phyloP scores from a whole-genome alignment of 2,113 vertebrate species.

The Bettongia penicillata region DNA sequence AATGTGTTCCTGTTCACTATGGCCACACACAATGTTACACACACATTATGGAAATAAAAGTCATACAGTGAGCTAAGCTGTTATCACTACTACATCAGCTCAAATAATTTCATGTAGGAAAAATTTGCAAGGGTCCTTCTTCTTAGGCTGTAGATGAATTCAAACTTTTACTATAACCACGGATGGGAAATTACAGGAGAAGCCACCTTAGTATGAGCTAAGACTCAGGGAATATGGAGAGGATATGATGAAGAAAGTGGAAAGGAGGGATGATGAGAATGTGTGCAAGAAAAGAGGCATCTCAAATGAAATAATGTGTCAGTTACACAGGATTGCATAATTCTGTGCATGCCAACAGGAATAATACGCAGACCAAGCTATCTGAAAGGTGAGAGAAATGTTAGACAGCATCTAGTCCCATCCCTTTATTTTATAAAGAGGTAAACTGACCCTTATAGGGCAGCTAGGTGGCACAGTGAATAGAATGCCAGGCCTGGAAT shows the following conservation, averaged over 20 bases:
- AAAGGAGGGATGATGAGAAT: too few species aligned
- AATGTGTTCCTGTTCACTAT: background rate
- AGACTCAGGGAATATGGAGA: background rate
- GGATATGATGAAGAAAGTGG: too few species aligned
- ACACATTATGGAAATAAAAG: background rate
- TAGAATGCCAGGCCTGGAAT: background rate
- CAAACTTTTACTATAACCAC: too few species aligned
- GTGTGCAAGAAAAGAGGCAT: background rate
- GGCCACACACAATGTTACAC: background rate
- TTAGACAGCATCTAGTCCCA: background rate
- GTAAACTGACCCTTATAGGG: background rate
- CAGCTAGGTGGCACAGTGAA: background rate
- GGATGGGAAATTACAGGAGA: background rate
- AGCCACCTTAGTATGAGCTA: background rate
- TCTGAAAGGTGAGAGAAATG: background rate
- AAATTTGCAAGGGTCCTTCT: background rate
- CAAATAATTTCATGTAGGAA: background rate
- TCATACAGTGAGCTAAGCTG: background rate
- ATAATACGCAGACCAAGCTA: background rate
- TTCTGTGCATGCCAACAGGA: background rate
- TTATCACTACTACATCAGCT: background rate
- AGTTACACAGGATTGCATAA: background rate
- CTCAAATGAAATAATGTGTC: background rate
- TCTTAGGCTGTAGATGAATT: background rate
- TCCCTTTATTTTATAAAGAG: background rate